Conservation (phyloP, 2,113 vertebrate genomes). For the Toxotes jaculatrix region DNA sequence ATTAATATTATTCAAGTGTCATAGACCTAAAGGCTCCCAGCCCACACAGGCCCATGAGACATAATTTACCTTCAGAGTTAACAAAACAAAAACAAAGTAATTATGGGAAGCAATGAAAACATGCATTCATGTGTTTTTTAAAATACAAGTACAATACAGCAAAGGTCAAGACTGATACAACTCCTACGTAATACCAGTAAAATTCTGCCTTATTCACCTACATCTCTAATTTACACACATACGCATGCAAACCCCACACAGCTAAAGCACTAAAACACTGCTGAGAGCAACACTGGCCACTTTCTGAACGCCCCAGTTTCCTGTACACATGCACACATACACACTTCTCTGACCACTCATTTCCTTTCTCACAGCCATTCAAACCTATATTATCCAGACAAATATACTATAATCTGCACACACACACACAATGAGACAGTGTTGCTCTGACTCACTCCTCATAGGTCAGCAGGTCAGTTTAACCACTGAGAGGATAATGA, state of each 20-base stretch:
- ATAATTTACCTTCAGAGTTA: no score
- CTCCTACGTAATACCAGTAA: not conserved
- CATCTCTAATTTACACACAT: not conserved
- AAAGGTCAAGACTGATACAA: not conserved
- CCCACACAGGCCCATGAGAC: no score
- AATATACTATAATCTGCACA: not conserved
- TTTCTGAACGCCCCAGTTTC: not conserved
- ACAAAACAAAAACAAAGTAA: no score
- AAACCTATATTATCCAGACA: slow-evolving; percentile 2
- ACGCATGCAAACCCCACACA: not conserved
- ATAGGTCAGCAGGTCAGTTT: slow-evolving; percentile 52
- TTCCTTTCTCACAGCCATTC: not conserved
- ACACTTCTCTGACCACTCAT: not conserved
- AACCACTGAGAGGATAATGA: slow-evolving; percentile 57
- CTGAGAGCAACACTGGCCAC: not conserved
- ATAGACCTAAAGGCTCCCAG: not conserved
- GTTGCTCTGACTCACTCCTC: slow-evolving; percentile 24
- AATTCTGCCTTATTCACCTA: not conserved
- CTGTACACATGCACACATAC: not conserved
- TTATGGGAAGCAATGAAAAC: no score
- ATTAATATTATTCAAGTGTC: not conserved
- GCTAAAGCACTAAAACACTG: not conserved
- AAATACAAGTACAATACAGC: no score
- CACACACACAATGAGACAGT: not conserved
- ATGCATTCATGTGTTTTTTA: no score